These are phyloP conservation scores for Drosophila seclusa DNA, from an alignment of 2,888 invertebrate genomes.

Conservation along the genomic window DNA sequence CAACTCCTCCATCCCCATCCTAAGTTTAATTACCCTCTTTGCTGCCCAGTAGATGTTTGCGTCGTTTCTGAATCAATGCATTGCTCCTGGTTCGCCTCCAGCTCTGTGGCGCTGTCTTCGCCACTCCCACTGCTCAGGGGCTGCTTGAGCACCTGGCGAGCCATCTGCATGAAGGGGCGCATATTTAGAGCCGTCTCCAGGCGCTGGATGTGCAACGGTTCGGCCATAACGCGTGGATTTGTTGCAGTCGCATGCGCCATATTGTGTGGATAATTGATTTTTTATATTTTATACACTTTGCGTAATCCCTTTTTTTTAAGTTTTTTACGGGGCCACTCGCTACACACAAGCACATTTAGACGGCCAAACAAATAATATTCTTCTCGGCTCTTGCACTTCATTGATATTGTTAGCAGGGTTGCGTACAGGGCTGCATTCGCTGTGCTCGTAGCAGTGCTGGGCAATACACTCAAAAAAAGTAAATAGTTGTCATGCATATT, in stretches of 20 bases:
- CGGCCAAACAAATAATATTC: constrained; percentile 64
- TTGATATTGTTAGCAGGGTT: constrained; percentile 58
- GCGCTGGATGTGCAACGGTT: constrained; percentile 91
- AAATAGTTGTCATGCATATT: not conserved
- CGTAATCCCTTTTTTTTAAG: constrained; percentile 32
- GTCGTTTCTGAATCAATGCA: constrained; percentile 78
- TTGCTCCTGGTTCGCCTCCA: constrained; percentile 58
- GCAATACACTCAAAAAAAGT: not conserved
- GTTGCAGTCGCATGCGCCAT: constrained; percentile 38
- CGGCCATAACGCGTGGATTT: constrained; percentile 85
- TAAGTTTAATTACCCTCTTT: constrained; percentile 74
- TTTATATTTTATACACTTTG: constrained; percentile 27
- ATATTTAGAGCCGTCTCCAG: constrained; percentile 93
- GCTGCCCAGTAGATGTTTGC: constrained; percentile 73
- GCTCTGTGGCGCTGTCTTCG: constrained; percentile 83
- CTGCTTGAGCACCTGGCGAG: constrained; percentile 88
- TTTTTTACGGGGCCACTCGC: constrained; percentile 62
- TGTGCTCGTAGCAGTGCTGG: constrained; percentile 37
- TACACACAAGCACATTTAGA: constrained; percentile 61
- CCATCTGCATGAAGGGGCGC: constrained; percentile 91
- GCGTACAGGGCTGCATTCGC: constrained; percentile 39
- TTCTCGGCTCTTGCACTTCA: constrained; percentile 58
- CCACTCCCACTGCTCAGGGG: constrained; percentile 86
- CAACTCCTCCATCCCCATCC: not conserved
- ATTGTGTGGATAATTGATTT: constrained; percentile 1